These are phyloP conservation scores for Melipona beecheii DNA, from an alignment of 2,888 invertebrate species.

Conservation along the genomic window DNA sequence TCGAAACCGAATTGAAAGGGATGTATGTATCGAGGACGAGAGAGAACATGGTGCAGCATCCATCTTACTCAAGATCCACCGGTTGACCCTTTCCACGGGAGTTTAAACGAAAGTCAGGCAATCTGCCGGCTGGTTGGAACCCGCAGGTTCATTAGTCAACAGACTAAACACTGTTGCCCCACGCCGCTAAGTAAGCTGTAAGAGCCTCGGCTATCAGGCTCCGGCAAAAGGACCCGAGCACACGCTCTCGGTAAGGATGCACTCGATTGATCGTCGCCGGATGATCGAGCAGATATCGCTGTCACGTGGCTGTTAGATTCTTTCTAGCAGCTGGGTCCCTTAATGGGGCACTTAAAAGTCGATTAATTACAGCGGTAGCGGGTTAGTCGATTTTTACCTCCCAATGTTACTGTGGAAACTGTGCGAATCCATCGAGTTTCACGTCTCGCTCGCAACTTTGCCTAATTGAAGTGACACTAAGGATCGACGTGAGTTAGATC, in stretches of 20 bases:
- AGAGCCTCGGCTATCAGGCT: conserved; percentile 57
- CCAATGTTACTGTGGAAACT: neutral
- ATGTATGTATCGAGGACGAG: conserved; percentile 11
- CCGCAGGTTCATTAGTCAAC: conserved; percentile 80
- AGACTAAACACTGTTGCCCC: conserved; percentile 75
- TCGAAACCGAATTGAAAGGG: neutral
- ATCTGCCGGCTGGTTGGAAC: conserved; percentile 66
- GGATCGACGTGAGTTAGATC: neutral
- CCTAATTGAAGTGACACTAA: conserved; percentile 9
- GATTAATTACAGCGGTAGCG: conserved; percentile 76
- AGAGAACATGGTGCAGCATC: conserved; percentile 54
- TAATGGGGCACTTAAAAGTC: conserved; percentile 83
- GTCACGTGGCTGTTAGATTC: conserved; percentile 55
- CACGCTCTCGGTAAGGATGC: conserved; percentile 43
- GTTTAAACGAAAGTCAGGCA: conserved; percentile 68
- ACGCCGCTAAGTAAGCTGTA: conserved; percentile 75
- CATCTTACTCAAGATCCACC: conserved; percentile 69
- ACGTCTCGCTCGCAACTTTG: neutral
- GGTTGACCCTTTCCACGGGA: conserved; percentile 72
- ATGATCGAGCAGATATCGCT: conserved; percentile 77
- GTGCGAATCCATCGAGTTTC: neutral
- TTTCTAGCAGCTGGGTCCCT: conserved; percentile 54
- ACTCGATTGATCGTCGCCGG: conserved; percentile 68
- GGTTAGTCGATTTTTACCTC: neutral
- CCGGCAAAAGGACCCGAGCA: conserved; percentile 59